Conservation (phyloP, 1,140 invertebrate genomes). For the Listronotus oregonensis region DNA sequence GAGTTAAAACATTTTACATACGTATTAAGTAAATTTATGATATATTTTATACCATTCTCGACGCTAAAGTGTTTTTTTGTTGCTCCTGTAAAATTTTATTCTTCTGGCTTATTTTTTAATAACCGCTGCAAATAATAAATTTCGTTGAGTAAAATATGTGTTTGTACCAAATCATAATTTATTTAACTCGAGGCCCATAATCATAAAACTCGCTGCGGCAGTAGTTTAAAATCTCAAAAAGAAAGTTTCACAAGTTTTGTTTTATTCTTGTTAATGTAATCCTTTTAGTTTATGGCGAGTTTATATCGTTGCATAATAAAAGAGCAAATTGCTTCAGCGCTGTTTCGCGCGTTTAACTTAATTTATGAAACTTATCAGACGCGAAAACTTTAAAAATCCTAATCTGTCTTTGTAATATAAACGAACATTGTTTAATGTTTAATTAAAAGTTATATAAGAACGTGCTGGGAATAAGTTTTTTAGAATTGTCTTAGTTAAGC, state of each 20-base stretch:
- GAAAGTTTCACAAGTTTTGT: conserved; percentile 27
- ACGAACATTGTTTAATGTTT: conserved; percentile 6
- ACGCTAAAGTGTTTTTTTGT: no score
- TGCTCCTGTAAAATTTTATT: no score
- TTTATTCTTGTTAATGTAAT: conserved; percentile 43
- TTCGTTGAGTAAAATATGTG: no score
- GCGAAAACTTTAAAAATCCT: conserved; percentile 12
- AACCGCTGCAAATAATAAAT: no score
- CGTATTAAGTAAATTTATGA: no score
- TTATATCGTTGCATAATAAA: conserved; percentile 44
- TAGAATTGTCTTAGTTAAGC: no score
- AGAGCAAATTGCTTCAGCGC: conserved; percentile 33
- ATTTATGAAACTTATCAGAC: background rate
- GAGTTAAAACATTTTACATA: no score
- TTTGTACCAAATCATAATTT: conserved; percentile 1
- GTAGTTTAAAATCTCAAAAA: conserved; percentile 27
- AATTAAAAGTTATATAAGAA: background rate
- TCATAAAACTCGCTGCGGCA: conserved; percentile 23
- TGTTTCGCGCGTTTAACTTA: conserved; percentile 12
- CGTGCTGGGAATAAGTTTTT: background rate
- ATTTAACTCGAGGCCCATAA: conserved; percentile 25
- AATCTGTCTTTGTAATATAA: background rate
- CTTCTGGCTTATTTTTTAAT: no score
- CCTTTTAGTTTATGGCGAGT: conserved; percentile 40
- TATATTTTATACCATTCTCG: no score